Evolutionary conservation across 2,888 invertebrate species (phyloP).

Genomic region (Rhabditophanes sp.): DNA sequence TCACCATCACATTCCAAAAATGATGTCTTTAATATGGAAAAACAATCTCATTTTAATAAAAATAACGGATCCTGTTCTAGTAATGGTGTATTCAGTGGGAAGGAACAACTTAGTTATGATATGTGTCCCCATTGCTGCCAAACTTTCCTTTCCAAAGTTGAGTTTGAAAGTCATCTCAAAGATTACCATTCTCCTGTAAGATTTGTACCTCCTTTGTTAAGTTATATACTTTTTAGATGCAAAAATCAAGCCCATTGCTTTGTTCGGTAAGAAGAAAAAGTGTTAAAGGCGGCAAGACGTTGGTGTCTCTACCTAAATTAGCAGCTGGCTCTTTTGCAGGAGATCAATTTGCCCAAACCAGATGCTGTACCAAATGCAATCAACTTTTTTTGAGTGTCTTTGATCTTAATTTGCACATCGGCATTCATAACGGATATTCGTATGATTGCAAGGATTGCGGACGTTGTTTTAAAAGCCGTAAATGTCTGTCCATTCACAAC

Average conservation of each 20-base stretch:
- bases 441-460: constrained; percentile 24
- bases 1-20: neutral
- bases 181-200: constrained; percentile 8
- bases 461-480: constrained; percentile 16
- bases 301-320: constrained; percentile 1
- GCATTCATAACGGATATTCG: constrained; percentile 17
- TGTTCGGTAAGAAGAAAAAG: constrained; percentile 1
- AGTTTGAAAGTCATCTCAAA: constrained; percentile 12
- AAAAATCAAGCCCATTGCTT: neutral
- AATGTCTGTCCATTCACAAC: constrained; percentile 18
- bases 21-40: neutral
- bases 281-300: constrained; percentile 12
- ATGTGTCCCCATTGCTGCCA: constrained; percentile 22
- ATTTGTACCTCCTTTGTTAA: neutral
- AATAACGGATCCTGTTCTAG: too few relatives aligned
- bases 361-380: neutral
- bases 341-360: neutral
- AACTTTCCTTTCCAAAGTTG: constrained; percentile 14
- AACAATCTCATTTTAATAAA: neutral
- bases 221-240: neutral
- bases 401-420: constrained; percentile 22
- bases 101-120: constrained; percentile 14
- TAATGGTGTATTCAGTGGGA: too few relatives aligned
- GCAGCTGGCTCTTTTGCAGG: neutral
- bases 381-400: constrained; percentile 12